These are phyloP conservation scores for Drosophila lini DNA, from an alignment of 1,140 invertebrate genomes.

Conservation along the genomic window DNA sequence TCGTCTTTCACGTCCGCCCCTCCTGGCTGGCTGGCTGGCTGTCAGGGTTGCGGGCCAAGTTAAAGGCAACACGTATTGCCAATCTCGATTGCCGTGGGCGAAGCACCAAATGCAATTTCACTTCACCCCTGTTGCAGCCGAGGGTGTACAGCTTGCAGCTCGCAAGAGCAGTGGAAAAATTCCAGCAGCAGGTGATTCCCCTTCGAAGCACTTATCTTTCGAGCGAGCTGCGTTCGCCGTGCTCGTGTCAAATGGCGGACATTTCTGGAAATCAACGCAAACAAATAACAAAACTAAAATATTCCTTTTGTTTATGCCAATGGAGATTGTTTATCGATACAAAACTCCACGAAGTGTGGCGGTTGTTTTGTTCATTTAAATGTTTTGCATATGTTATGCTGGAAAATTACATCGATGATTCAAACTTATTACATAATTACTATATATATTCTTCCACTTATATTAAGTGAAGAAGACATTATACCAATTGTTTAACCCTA, in stretches of 20 bases:
- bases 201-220: conserved; percentile 33
- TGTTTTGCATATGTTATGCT: conserved; percentile 20
- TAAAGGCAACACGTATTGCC: conserved; percentile 47
- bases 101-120: conserved; percentile 37
- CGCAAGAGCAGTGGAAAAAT: conserved; percentile 15
- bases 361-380: neutral
- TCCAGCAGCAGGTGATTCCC: conserved; percentile 44
- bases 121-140: conserved; percentile 10
- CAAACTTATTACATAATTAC: neutral
- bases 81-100: conserved; percentile 42
- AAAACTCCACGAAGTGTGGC: conserved; percentile 12
- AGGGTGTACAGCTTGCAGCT: conserved; percentile 3
- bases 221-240: conserved; percentile 14
- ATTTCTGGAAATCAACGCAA: conserved; percentile 27
- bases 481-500: too few species aligned
- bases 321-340: conserved; percentile 20
- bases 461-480: too few species aligned
- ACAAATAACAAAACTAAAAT: conserved; percentile 25
- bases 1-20: conserved; percentile 12
- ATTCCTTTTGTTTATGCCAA: conserved; percentile 33
- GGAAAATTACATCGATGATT: neutral
- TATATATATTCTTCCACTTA: too few species aligned
- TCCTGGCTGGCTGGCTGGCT: neutral
- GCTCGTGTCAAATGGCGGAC: conserved; percentile 29
- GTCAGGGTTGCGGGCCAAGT: conserved; percentile 33